Conservation (phyloP, 2,797 vertebrate species). For the Salarias fasciatus region DNA sequence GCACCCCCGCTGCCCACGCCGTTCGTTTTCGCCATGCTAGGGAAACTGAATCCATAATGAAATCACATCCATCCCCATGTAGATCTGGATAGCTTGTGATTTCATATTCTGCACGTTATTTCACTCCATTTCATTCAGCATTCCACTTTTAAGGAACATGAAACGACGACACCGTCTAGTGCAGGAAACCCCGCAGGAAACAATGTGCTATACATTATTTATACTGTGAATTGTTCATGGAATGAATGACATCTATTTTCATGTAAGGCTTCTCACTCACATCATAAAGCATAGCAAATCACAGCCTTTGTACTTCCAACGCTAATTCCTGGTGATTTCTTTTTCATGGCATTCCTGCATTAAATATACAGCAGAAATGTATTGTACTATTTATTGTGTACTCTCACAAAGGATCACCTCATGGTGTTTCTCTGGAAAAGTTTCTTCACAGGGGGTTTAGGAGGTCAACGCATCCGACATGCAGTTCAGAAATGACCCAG, state of each 20-base stretch:
- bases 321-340: slow-evolving; percentile 3
- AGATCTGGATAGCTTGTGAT: slow-evolving; percentile 29
- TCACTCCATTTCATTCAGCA: slow-evolving; percentile 29
- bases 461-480: background rate
- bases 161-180: slow-evolving; percentile 21
- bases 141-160: slow-evolving; percentile 39
- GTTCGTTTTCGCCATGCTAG: slow-evolving; percentile 18
- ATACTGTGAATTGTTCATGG: slow-evolving; percentile 35
- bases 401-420: background rate
- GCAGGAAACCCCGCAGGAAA: slow-evolving; percentile 32
- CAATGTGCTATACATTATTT: slow-evolving; percentile 41
- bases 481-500: background rate
- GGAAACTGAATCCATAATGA: slow-evolving; percentile 34
- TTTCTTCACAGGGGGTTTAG: background rate
- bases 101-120: slow-evolving; percentile 43
- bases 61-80: slow-evolving; percentile 33
- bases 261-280: slow-evolving; percentile 33
- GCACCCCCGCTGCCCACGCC: slow-evolving; percentile 9
- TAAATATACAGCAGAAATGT: background rate
- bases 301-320: slow-evolving; percentile 14
- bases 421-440: background rate
- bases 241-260: slow-evolving; percentile 40
- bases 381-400: background rate
- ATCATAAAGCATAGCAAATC: slow-evolving; percentile 40
- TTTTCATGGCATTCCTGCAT: slow-evolving; percentile 1